Conservation (phyloP, 2,888 invertebrate species). For the Archips xylosteana region DNA sequence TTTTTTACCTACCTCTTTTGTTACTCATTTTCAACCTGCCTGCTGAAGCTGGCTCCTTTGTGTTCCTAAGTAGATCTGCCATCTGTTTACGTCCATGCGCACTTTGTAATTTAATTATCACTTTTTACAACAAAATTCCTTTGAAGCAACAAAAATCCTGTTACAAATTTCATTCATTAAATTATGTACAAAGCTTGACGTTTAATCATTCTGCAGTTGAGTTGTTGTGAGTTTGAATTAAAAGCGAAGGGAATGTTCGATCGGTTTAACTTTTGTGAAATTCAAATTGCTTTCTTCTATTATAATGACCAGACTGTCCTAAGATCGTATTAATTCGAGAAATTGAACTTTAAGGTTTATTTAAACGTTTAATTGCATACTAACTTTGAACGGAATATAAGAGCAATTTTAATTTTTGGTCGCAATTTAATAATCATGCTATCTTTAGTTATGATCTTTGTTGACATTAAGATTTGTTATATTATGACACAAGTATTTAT, state of each 20-base stretch:
- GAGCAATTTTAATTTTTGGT: too few relatives aligned
- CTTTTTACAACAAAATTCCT: constrained; percentile 57
- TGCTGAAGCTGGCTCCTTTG: constrained; percentile 13
- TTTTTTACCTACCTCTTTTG: neutral
- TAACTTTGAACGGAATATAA: too few relatives aligned
- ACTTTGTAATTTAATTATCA: constrained; percentile 69
- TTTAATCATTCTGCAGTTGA: constrained; percentile 42
- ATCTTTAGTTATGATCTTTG: too few relatives aligned
- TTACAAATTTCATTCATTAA: constrained; percentile 44
- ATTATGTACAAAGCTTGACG: constrained; percentile 41
- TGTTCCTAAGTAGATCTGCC: constrained; percentile 50
- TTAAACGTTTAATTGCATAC: neutral
- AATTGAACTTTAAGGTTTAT: neutral
- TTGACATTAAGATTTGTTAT: too few relatives aligned
- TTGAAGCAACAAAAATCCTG: constrained; percentile 49
- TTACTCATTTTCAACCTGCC: neutral
- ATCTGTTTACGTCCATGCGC: constrained; percentile 63
- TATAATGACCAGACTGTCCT: neutral
- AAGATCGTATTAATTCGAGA: neutral
- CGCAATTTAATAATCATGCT: too few relatives aligned
- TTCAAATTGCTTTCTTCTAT: constrained; percentile 5
- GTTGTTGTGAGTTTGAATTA: constrained; percentile 35
- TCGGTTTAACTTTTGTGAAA: constrained; percentile 31
- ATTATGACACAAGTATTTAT: too few relatives aligned
- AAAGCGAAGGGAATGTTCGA: constrained; percentile 23